A percentile compares a stretch with the other conserved stretches of the same genome.
phyloP scores from a whole-genome alignment of 2,888 invertebrate genomes.

The Tribolium freemani region DNA sequence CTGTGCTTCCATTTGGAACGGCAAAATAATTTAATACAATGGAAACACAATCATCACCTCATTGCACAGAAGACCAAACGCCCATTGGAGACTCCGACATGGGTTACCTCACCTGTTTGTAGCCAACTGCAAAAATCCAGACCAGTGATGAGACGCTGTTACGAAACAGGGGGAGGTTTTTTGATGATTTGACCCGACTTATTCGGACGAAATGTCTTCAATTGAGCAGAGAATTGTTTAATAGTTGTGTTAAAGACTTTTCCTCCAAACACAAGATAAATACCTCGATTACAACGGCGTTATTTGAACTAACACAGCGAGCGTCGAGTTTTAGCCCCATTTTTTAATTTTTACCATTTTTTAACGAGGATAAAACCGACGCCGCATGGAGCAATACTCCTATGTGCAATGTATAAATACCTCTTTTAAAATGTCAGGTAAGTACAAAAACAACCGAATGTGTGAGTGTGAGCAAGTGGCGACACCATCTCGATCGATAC shows the following conservation, averaged over 20 bases:
- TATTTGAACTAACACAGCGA: conserved; percentile 34
- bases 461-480: conserved; percentile 54
- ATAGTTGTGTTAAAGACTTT: background rate
- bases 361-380: conserved; percentile 17
- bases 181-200: conserved; percentile 16
- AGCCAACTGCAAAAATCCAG: conserved; percentile 60
- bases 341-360: background rate
- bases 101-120: conserved; percentile 60
- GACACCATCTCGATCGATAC: conserved; percentile 42
- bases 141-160: conserved; percentile 50
- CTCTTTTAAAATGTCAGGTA: conserved; percentile 55
- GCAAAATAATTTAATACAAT: conserved; percentile 1
- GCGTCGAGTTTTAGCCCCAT: conserved; percentile 12
- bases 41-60: conserved; percentile 45
- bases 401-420: conserved; percentile 53
- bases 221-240: background rate
- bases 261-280: conserved; percentile 40
- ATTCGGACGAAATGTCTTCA: conserved; percentile 16
- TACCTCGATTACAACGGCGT: conserved; percentile 47
- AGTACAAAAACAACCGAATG: conserved; percentile 54
- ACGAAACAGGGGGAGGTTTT: conserved; percentile 41
- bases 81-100: background rate
- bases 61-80: conserved; percentile 39
- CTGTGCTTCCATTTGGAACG: conserved; percentile 39
- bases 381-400: conserved; percentile 19